Evolutionary conservation across 1,140 invertebrate genomes (phyloP).

Genomic region (Phymorhynchus buccinoides): DNA sequence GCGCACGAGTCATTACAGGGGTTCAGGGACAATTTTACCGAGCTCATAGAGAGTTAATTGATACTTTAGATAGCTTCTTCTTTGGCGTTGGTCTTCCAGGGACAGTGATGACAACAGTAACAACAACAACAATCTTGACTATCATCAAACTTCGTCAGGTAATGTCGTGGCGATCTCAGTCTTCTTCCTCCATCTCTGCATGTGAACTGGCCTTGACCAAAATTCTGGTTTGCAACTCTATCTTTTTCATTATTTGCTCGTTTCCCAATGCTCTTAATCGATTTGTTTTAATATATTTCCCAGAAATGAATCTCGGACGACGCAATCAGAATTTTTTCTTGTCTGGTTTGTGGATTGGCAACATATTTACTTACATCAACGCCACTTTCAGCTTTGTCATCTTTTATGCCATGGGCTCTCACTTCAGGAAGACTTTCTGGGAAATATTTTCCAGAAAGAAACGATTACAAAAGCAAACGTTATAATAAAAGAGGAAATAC

Average conservation of each 20-base stretch:
- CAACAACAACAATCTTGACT: neutral
- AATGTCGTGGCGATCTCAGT: neutral
- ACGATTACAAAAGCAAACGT: too few relatives aligned
- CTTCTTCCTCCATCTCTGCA: neutral
- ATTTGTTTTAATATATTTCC: neutral
- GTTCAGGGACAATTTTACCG: neutral
- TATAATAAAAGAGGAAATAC: too few relatives aligned
- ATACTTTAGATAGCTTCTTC: neutral
- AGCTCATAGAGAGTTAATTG: neutral
- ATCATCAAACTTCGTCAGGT: neutral
- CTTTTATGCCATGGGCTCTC: too few relatives aligned
- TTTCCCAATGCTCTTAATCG: neutral
- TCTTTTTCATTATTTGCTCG: neutral
- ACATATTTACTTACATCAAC: too few relatives aligned
- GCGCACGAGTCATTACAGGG: too few relatives aligned
- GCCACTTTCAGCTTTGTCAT: too few relatives aligned
- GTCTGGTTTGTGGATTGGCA: neutral
- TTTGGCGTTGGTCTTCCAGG: neutral
- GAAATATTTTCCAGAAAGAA: too few relatives aligned
- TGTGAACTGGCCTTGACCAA: slow-evolving; percentile 7
- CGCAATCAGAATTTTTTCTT: neutral
- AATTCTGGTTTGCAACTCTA: neutral
- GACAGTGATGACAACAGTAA: neutral
- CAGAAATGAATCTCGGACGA: neutral
- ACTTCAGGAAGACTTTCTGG: too few relatives aligned